Base-by-base conservation (phyloP, 2,888 invertebrate genomes). In the Andrena marginata region DNA sequence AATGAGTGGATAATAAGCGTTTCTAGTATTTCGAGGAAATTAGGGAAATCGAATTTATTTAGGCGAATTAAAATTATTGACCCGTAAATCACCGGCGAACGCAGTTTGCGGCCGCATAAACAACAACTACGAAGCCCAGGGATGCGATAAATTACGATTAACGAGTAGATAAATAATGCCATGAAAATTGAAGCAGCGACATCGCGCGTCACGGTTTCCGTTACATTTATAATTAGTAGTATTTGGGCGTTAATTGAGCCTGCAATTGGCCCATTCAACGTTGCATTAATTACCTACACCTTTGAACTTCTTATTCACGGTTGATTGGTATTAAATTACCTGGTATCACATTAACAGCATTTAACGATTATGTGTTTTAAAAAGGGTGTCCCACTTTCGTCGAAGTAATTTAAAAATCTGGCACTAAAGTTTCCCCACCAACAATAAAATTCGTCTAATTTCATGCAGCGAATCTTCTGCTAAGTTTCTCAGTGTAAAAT, bases 71-170 rank as follows among this genome's bases (percentile, higher is more conserved):
- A 76, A 78, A 63, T 76, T 63, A 68, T 67, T 42, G 67, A 2
- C 29, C 20, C 5, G 49, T 78, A 76, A 67, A 78, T 78, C 51
- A 68, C 16, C 20, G 20, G n/a, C 4, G 13, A 10, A 10, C 26
- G 16, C 23, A 23, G 42, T 33, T 42, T 16, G 23, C 42, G 49
- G 60, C 10, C 31, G 54, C 33, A 26, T 68, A 68, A 78, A 68
- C 62, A 63, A 78, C 62, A 78, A 68, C 62, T 68, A 68, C 62
- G 29, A 10, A 16, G 2, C 31, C n/a, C 20, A 10, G 26, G 33
- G 6, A 10, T 1, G 20, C 62, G 54, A 78, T 78, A 76, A 68
- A 76, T 68, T 68, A 76, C 67, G 62, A 75, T 76, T 78, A 78
- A 76, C 48, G 78, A 56, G 33, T 48, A 67, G 68, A 63, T 75